Evolutionary conservation across 2,888 invertebrate species (phyloP).

Genomic region (Hetaerina titia): DNA sequence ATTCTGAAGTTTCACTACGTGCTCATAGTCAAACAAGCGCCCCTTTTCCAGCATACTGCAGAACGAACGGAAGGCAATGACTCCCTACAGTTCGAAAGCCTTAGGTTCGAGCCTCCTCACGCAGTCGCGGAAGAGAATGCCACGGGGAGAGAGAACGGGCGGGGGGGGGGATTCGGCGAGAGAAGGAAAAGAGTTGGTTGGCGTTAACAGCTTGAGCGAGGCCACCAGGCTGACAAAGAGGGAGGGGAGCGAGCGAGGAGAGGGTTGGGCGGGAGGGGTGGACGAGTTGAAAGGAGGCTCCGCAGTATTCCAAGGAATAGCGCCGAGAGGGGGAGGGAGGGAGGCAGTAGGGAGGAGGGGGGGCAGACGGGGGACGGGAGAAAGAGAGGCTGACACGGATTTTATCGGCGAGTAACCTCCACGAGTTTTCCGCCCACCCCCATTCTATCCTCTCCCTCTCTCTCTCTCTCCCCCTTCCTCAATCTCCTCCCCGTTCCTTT

Average conservation of each 20-base stretch:
- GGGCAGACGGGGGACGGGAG: neutral
- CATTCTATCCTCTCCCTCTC: neutral
- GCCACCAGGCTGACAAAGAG: neutral
- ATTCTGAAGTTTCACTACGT: too few species aligned
- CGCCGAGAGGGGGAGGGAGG: neutral
- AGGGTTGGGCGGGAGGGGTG: neutral
- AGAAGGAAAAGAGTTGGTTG: neutral
- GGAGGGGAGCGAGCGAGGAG: neutral
- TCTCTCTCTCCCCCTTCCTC: neutral
- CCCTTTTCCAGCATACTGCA: neutral
- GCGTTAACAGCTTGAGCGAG: constrained; percentile 47
- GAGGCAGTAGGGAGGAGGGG: neutral
- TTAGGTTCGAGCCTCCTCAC: neutral
- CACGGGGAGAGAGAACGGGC: neutral
- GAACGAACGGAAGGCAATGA: neutral
- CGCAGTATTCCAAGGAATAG: constrained; percentile 9
- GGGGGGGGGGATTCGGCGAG: neutral
- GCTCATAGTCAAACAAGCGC: neutral
- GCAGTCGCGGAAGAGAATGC: constrained; percentile 5
- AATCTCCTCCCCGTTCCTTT: neutral
- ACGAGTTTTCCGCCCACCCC: constrained; percentile 38
- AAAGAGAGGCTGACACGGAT: constrained; percentile 65
- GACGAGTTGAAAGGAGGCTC: neutral
- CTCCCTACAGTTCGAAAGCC: neutral
- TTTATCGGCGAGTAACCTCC: constrained; percentile 66